Evolutionary conservation across 1,140 invertebrate species (phyloP), one percentile per base, ranked within the genome.

Genomic region (Diabrotica virgifera): DNA sequence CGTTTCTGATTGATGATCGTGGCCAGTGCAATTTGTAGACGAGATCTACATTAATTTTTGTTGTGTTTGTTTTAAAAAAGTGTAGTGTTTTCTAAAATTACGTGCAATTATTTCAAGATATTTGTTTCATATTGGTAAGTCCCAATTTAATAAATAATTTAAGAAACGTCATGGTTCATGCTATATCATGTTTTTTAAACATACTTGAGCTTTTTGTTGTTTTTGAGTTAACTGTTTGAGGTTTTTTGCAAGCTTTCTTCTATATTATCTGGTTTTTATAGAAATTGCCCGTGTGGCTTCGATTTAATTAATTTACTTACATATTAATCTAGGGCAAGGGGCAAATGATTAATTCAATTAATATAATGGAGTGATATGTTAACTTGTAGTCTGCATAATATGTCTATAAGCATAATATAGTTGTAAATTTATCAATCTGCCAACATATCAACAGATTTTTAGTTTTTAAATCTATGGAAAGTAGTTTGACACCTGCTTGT

Each of bases 1-100:
- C 70, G 40, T 46, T 6, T 61, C 67, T 72, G 62, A 66, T 72
- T 74, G 72, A 69, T 66, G 72, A 69, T 71, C 73, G 71, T 74
- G 66, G 73, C 71, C 40, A 46, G 8, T 46, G 2, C 40, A 46
- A 46, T 46, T 46, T 46, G 40, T 46, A 46, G 8, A 10, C n/a
- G 8, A 8, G 8, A n/a, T 46, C 2, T 46, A n/a, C 8, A 10
- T 46, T 46, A 46, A 46, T 46, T 46, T 46, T 46, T 46, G 40
- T 46, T 5, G 40, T 46, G 40, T 46, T 46, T 46, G 40, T 46
- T 46, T 46, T 46, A 10, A 46, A 46, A 46, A 46, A 46, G 40
- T 46, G 40, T 46, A 46, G 8, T 46, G n/a, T 46, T 46, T 46
- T n/a, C 40, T n/a, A 46, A 46, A n/a, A 24, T 24, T 24, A 24